Conservation (phyloP, 2,113 vertebrate genomes). For the Sciurus niger region DNA sequence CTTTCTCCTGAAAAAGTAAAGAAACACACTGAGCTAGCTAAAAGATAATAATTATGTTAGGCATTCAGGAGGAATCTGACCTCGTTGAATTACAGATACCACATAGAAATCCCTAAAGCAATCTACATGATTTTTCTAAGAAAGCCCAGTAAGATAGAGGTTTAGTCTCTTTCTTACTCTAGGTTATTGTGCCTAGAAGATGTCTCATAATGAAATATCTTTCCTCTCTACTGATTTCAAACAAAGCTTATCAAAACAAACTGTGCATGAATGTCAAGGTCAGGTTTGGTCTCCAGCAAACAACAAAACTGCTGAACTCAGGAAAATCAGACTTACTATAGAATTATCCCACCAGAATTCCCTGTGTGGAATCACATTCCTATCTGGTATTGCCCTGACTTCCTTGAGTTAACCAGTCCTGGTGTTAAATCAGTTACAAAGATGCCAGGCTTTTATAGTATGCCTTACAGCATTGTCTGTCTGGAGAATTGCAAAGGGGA, state of each 20-base stretch:
- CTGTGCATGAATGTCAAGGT: neutral
- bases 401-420: conserved; percentile 27
- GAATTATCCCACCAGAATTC: neutral
- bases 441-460: neutral
- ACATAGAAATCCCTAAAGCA: conserved; percentile 17
- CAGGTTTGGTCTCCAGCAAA: conserved; percentile 43
- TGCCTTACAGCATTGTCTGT: neutral
- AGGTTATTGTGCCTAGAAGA: conserved; percentile 17
- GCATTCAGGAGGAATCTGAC: neutral
- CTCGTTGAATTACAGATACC: conserved; percentile 30
- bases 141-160: conserved; percentile 25
- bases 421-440: conserved; percentile 13
- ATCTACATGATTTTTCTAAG: conserved; percentile 28
- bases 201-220: conserved; percentile 63
- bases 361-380: neutral
- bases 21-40: neutral
- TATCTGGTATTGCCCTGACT: neutral
- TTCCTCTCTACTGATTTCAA: conserved; percentile 62
- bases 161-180: conserved; percentile 21
- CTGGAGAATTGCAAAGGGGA: conserved; percentile 24
- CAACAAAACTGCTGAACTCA: conserved; percentile 25
- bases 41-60: conserved; percentile 39
- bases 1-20: neutral
- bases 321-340: neutral
- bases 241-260: conserved; percentile 65